Conservation (phyloP, 1,140 invertebrate genomes). For the Drosophila pseudoananassae region DNA sequence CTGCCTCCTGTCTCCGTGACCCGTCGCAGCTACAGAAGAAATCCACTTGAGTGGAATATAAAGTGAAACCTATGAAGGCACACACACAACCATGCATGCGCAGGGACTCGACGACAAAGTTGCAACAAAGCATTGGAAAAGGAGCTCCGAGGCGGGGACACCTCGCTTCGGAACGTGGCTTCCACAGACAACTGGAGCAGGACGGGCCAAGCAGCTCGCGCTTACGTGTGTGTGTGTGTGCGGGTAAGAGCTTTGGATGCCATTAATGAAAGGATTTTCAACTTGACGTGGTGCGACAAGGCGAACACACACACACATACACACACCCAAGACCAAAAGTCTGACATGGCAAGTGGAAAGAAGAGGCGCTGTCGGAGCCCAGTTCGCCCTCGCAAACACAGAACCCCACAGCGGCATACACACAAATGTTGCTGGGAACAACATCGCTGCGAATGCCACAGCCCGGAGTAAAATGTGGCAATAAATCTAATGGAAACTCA, state of each 20-base stretch:
- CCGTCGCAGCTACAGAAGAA: slow-evolving; percentile 33
- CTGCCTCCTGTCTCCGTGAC: slow-evolving; percentile 21
- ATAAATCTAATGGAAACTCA: slow-evolving; percentile 81
- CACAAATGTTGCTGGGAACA: slow-evolving; percentile 54
- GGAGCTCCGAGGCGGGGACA: slow-evolving; percentile 31
- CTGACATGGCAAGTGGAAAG: slow-evolving; percentile 50
- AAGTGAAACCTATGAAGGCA: slow-evolving; percentile 40
- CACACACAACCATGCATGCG: slow-evolving; percentile 8
- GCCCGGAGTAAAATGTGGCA: slow-evolving; percentile 75
- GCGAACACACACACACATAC: slow-evolving; percentile 22
- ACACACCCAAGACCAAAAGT: slow-evolving; percentile 12
- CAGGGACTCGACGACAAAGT: slow-evolving; percentile 34
- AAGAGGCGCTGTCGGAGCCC: slow-evolving; percentile 35
- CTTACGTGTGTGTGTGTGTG: slow-evolving; percentile 12
- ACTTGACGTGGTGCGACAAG: slow-evolving; percentile 58
- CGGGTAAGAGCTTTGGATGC: slow-evolving; percentile 54
- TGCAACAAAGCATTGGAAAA: slow-evolving; percentile 50
- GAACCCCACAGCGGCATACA: slow-evolving; percentile 27
- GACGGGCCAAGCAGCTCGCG: slow-evolving; percentile 26
- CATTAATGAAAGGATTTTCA: slow-evolving; percentile 77
- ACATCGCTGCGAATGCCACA: slow-evolving; percentile 67
- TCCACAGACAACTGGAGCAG: slow-evolving; percentile 44
- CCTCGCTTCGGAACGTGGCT: slow-evolving; percentile 36
- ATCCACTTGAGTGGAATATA: slow-evolving; percentile 57
- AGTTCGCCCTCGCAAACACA: slow-evolving; percentile 42